These are phyloP conservation scores for Periplaneta americana DNA, from an alignment of 1,140 invertebrate species.

Conservation along the genomic window DNA sequence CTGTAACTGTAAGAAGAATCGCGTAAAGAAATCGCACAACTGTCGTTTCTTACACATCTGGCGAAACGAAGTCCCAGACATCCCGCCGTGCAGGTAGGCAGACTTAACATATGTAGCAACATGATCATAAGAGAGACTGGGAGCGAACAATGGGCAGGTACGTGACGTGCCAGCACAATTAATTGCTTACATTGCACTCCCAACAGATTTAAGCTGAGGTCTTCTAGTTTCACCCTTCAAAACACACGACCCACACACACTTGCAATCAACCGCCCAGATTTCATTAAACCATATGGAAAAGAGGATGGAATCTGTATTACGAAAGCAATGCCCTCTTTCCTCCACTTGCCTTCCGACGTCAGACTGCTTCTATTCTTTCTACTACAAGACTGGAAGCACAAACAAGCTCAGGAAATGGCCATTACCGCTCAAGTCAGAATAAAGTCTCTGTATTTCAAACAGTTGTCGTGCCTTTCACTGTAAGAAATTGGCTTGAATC, in stretches of 20 bases:
- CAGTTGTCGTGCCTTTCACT: too few species aligned
- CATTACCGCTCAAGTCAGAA: too few species aligned
- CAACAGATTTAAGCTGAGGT: too few species aligned
- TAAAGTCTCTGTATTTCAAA: too few species aligned
- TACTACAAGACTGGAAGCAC: too few species aligned
- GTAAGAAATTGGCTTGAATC: too few species aligned
- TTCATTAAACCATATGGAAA: neutral
- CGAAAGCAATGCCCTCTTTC: neutral
- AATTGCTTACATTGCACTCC: too few species aligned
- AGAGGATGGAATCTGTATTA: neutral
- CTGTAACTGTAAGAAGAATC: too few species aligned
- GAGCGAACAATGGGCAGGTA: neutral
- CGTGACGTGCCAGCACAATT: neutral
- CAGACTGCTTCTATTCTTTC: too few species aligned
- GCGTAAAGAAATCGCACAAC: too few species aligned
- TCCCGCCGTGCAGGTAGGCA: neutral
- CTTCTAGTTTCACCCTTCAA: neutral
- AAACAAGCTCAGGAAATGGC: too few species aligned
- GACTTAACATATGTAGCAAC: neutral
- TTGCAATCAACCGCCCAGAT: neutral
- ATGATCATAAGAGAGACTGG: neutral
- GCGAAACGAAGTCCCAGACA: neutral
- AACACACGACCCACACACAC: neutral
- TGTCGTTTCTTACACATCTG: neutral
- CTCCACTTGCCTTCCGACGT: too few species aligned